Conservation (phyloP, 2,888 invertebrate species). For the Conomelus anceps region DNA sequence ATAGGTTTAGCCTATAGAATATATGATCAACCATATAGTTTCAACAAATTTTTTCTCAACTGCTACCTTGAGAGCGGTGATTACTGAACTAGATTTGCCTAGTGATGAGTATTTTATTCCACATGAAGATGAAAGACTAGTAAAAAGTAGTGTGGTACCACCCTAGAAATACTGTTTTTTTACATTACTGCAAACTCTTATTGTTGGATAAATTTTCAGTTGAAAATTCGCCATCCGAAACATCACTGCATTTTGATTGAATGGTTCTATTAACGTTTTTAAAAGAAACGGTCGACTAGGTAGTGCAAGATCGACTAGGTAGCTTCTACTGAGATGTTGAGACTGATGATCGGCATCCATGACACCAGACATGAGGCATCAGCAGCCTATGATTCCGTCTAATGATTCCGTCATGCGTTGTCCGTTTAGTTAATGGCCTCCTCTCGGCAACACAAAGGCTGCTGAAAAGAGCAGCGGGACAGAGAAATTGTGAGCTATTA, state of each 20-base stretch:
- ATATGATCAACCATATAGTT: too few species aligned
- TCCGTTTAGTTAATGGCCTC: not conserved
- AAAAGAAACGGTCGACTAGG: not conserved
- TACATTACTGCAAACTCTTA: not conserved
- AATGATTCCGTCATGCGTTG: not conserved
- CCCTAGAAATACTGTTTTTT: too few species aligned
- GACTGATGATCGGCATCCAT: not conserved
- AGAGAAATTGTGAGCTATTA: not conserved
- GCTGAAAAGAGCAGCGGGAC: not conserved
- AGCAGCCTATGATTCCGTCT: not conserved
- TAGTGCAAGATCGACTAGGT: not conserved
- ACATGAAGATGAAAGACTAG: too few species aligned
- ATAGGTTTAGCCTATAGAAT: too few species aligned
- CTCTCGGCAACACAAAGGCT: not conserved
- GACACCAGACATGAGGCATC: not conserved
- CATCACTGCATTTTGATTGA: not conserved
- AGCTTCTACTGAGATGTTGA: not conserved
- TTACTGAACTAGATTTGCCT: too few species aligned
- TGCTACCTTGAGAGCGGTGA: too few species aligned
- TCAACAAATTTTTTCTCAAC: too few species aligned
- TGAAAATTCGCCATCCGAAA: not conserved
- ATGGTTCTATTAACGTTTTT: not conserved
- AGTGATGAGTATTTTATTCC: too few species aligned
- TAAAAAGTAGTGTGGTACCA: too few species aligned
- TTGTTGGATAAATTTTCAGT: not conserved